phyloP scores from a whole-genome alignment of 2,888 invertebrate species.

The Folsomia manolachei region DNA sequence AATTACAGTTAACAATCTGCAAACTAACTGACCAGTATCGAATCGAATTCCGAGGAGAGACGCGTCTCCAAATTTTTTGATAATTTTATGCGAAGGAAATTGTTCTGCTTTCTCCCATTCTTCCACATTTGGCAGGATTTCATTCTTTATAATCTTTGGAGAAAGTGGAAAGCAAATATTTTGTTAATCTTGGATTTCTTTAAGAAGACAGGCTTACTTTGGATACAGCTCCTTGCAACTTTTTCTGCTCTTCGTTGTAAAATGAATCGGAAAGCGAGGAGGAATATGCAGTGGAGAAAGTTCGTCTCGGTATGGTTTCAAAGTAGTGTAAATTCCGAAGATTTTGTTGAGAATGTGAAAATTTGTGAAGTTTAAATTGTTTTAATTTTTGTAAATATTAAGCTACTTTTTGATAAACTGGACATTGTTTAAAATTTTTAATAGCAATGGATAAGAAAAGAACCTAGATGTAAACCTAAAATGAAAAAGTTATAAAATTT shows the following conservation, averaged over 20 bases:
- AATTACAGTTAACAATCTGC: too few relatives aligned
- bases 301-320: too few relatives aligned
- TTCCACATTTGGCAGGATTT: slow-evolving; percentile 60
- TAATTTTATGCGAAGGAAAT: slow-evolving; percentile 59
- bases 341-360: neutral
- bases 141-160: slow-evolving; percentile 58
- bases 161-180: too few relatives aligned
- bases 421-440: too few relatives aligned
- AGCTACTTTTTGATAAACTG: too few relatives aligned
- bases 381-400: neutral
- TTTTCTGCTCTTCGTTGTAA: slow-evolving; percentile 41
- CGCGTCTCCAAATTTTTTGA: slow-evolving; percentile 58
- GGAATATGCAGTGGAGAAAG: slow-evolving; percentile 17
- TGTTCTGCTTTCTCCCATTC: slow-evolving; percentile 58
- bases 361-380: too few relatives aligned
- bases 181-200: neutral
- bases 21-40: slow-evolving; percentile 28
- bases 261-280: slow-evolving; percentile 28
- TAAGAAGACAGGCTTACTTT: too few relatives aligned
- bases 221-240: slow-evolving; percentile 24
- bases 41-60: slow-evolving; percentile 59
- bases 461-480: too few relatives aligned
- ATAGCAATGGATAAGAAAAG: too few relatives aligned
- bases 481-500: too few relatives aligned
- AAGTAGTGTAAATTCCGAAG: neutral